Evolutionary conservation across 2,888 invertebrate species (phyloP), one percentile per base, ranked within the genome.

Genomic region (Megastigmus dorsalis): DNA sequence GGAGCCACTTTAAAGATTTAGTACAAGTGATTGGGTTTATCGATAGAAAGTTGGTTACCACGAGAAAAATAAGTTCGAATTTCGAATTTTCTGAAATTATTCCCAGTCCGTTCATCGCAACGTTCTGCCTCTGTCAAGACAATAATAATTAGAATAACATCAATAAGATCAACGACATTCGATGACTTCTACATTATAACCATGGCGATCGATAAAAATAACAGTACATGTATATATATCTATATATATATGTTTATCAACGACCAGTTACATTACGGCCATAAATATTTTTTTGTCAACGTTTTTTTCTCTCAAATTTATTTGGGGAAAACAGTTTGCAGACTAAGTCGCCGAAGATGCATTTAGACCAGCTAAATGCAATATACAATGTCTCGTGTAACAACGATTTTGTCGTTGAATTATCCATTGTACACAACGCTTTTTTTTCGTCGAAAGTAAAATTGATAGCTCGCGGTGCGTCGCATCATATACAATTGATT

Each of bases 291-390:
- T 23, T 55, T 38, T 50, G 3, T 28, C 9, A 23, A 15, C 5
- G 10, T 43, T 59, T 28, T 43, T 20, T 38, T 30, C n/a, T 48
- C 20, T 48, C 30, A 10, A 20, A 36, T 20, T 63, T 63, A 50
- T 38, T 63, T 63, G 7, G n/a, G 33, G 68, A 59, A 41, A 60
- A 28, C 50, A 15, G n/a, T 48, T 70, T n/a, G 45, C 62, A 36
- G 52, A 26, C 43, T 57, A 48, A 13, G 9, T 50, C 13, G 3
- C 20, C 28, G 20, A 28, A 71, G 13, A 43, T 52, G 59, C 66
- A 80, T 84, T 84, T 84, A 84, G 84, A 79, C 84, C 84, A 84
- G 84, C 84, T 84, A 84, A 84, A 84, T 80, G 79, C 78, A 79
- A 78, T 66, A 41, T 18, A 55, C 38, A 38, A n/a, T 36, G 13